Percentiles rank a stretch among this genome's conserved stretches.
phyloP scores from a whole-genome alignment of 2,888 invertebrate species.

The Carterocephalus palaemon region DNA sequence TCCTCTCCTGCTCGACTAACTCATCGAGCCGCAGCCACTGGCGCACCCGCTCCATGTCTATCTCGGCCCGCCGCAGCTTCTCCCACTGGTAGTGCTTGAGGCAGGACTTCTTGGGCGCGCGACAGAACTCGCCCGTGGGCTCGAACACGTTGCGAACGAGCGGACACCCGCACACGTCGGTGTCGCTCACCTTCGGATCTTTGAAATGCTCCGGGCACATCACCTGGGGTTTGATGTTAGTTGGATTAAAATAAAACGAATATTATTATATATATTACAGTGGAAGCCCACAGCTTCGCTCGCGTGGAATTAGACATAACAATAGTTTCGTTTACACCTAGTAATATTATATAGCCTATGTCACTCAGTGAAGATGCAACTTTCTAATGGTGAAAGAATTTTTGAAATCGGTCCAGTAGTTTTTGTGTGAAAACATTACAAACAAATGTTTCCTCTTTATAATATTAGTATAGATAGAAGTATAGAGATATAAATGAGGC shows the following conservation, averaged over 20 bases:
- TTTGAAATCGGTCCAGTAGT: no score
- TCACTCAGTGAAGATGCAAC: no score
- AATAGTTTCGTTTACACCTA: no score
- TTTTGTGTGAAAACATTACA: no score
- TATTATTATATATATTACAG: background rate
- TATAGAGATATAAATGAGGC: no score
- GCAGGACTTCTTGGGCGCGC: conserved; percentile 92
- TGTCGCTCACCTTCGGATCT: conserved; percentile 91
- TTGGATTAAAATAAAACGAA: background rate
- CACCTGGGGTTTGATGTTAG: conserved; percentile 68
- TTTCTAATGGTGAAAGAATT: no score
- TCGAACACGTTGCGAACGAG: conserved; percentile 90
- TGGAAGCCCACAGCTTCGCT: no score
- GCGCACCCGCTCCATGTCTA: conserved; percentile 94
- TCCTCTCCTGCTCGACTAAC: conserved; percentile 94
- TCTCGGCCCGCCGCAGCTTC: conserved; percentile 94
- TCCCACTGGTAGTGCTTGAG: conserved; percentile 97
- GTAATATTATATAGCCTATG: no score
- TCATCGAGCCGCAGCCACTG: conserved; percentile 97
- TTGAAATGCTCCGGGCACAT: conserved; percentile 99
- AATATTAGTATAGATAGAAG: no score
- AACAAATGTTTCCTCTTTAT: no score
- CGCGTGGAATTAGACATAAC: no score
- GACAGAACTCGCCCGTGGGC: conserved; percentile 91
- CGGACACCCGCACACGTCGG: conserved; percentile 96